Base-by-base conservation (phyloP, 1,140 invertebrate species). In the Hycleus cichorii region DNA sequence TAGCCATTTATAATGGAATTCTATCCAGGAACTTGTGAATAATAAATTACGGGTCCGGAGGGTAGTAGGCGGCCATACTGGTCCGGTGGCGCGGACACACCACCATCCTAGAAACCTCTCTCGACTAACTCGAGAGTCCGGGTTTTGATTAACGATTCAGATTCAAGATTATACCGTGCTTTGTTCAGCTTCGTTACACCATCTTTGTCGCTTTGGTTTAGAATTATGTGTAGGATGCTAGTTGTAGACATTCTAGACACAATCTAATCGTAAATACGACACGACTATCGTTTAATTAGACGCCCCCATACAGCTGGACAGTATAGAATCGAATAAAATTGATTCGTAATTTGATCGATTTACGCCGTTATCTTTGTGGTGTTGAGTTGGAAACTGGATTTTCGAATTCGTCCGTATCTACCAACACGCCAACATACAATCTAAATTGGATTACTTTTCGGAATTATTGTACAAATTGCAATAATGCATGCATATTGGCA, bases 401-500 rank as follows among this genome's bases (percentile, higher is more conserved):
- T 53, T 45, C 39, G 40, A 45, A 53, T 42, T 53, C 51, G 42
- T 42, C 58, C 61, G 54, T 54, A 60, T 60, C 61, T 59, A 57
- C 26, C 0, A 7, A 32, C 55, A 38, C 18, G 1, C 18, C 18
- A 18, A 18, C 3, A 45, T 18, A 11, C 50, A 38, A 5, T 27
- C 46, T 55, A 54, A 18, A 18, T 68, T 64, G 59, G 63, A 66
- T 65, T 66, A 63, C 65, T 63, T 69, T 65, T 65, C 54, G 63
- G 64, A 67, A 69, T 69, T 71, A 69, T 71, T 68, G 64, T 68
- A 71, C 69, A 71, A 71, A 71, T 71, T 71, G 69, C 68, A 71
- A 67, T 71, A 71, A 71, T 71, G 64, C 66, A 71, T 71, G 69
- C 69, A 71, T 69, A 71, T 71, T 71, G 69, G 68, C 68, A 71